Evolutionary conservation across 1,140 invertebrate species (phyloP).

Genomic region (Leptinotarsa lineolata): DNA sequence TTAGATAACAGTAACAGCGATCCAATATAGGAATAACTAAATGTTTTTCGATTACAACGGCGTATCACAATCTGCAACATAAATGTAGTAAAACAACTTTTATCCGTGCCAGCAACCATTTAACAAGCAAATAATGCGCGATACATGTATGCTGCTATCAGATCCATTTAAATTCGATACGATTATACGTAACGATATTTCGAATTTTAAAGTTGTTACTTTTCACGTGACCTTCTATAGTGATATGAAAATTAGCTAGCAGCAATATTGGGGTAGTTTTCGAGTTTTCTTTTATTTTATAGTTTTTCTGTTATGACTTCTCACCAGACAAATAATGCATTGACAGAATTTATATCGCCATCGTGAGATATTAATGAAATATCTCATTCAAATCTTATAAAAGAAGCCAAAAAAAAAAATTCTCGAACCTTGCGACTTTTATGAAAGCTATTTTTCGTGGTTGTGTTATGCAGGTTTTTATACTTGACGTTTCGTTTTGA

Average conservation of each 20-base stretch:
- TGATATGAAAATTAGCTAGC: background rate
- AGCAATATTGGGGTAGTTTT: background rate
- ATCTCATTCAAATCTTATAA: too few species aligned
- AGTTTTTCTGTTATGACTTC: background rate
- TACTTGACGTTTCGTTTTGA: too few species aligned
- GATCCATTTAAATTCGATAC: constrained; percentile 5
- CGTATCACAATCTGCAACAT: background rate
- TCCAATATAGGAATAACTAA: background rate
- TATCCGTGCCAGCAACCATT: background rate
- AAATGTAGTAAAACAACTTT: background rate
- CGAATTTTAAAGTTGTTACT: background rate
- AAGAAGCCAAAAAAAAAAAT: too few species aligned
- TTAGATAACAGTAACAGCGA: too few species aligned
- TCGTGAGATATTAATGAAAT: too few species aligned
- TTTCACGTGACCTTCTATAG: background rate
- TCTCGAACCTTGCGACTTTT: too few species aligned
- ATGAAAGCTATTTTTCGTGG: too few species aligned
- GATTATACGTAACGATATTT: background rate
- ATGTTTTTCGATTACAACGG: background rate
- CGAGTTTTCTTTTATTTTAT: background rate
- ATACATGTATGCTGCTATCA: background rate
- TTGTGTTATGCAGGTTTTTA: too few species aligned
- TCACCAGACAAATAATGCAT: background rate
- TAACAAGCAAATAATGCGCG: constrained; percentile 8
- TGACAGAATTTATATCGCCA: too few species aligned